These are phyloP conservation scores for Semicossyphus pulcher DNA, from an alignment of 2,113 vertebrate genomes.

Conservation along the genomic window DNA sequence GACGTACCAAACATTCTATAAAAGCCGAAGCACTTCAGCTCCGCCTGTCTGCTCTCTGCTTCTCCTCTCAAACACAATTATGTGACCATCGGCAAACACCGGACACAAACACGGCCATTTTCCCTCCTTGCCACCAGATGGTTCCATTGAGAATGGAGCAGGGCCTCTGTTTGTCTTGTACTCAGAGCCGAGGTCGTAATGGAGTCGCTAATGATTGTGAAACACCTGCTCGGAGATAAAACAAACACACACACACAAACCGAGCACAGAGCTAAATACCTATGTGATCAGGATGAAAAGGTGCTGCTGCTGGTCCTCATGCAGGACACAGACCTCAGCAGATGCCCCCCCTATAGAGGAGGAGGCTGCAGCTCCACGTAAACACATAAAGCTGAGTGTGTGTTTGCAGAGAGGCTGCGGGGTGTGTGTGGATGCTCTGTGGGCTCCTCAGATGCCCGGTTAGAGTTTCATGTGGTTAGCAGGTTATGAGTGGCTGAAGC, in stretches of 20 bases:
- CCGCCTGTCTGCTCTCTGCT: constrained; percentile 63
- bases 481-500: constrained; percentile 56
- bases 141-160: constrained; percentile 79
- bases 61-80: constrained; percentile 78
- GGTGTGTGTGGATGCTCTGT: constrained; percentile 62
- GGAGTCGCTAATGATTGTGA: constrained; percentile 82
- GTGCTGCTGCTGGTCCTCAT: constrained; percentile 70
- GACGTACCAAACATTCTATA: constrained; percentile 64
- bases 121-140: constrained; percentile 83
- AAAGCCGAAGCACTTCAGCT: constrained; percentile 70
- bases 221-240: constrained; percentile 88
- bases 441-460: constrained; percentile 57
- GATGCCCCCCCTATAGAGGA: constrained; percentile 78
- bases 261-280: constrained; percentile 80
- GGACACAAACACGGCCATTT: constrained; percentile 77
- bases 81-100: constrained; percentile 80
- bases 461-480: constrained; percentile 74
- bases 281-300: constrained; percentile 80
- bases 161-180: constrained; percentile 82
- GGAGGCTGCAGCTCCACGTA: constrained; percentile 66
- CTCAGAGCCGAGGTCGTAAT: constrained; percentile 77
- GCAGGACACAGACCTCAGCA: constrained; percentile 75
- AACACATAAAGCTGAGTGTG: constrained; percentile 73
- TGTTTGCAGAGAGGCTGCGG: constrained; percentile 78
- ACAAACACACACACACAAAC: constrained; percentile 71